phyloP scores from a whole-genome alignment of 2,113 vertebrate genomes.

The Calyptomena viridis region DNA sequence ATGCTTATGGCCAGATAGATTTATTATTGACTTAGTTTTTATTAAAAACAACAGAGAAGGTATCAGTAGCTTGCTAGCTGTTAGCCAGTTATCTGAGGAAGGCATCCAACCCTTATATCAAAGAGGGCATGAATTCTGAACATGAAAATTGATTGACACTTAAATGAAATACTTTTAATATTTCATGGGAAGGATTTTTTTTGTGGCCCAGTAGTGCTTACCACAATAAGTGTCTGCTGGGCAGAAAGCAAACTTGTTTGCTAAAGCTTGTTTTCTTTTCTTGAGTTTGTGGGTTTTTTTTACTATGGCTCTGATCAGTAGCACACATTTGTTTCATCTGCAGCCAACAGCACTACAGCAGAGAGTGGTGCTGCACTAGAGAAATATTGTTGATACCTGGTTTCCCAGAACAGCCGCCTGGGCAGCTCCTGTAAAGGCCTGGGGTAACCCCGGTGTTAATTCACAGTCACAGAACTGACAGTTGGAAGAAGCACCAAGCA shows the following conservation, averaged over 20 bases:
- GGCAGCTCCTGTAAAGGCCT: neutral
- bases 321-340: neutral
- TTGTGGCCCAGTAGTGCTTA: neutral
- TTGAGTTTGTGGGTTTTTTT: neutral
- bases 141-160: neutral
- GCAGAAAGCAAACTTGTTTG: neutral
- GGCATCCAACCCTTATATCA: neutral
- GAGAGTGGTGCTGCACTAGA: neutral
- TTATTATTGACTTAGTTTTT: conserved; percentile 21
- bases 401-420: neutral
- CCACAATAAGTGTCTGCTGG: neutral
- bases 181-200: neutral
- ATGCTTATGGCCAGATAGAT: neutral
- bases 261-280: neutral
- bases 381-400: fast-evolving
- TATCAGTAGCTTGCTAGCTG: neutral
- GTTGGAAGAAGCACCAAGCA: conserved; percentile 8
- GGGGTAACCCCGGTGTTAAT: neutral
- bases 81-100: neutral
- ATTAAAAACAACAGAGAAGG: neutral
- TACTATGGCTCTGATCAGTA: neutral
- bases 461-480: conserved; percentile 20
- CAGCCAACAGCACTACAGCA: neutral
- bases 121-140: neutral
- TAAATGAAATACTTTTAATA: neutral